Evolutionary conservation across 2,888 invertebrate species (phyloP).

Genomic region (Lithophane leautieri): DNA sequence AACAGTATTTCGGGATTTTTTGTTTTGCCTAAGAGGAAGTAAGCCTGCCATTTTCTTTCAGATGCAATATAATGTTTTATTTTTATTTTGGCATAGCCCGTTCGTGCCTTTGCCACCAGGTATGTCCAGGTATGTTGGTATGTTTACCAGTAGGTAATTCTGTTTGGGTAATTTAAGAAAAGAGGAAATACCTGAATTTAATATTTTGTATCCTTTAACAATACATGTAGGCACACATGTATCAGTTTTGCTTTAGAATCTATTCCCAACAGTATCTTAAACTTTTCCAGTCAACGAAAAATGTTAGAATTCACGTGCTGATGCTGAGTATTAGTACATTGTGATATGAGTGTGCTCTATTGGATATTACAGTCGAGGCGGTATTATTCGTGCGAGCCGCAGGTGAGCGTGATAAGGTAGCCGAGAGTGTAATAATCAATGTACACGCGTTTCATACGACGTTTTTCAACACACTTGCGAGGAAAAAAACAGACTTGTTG

Average conservation of each 20-base stretch:
- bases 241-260: slow-evolving; percentile 42
- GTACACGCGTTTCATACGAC: too few relatives aligned
- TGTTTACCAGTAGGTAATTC: neutral
- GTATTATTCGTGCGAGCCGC: too few relatives aligned
- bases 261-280: slow-evolving; percentile 39
- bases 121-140: too few relatives aligned
- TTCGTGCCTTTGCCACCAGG: too few relatives aligned
- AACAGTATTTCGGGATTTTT: neutral
- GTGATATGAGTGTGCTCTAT: too few relatives aligned
- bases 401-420: too few relatives aligned
- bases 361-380: too few relatives aligned
- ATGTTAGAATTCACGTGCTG: slow-evolving; percentile 46
- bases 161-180: neutral
- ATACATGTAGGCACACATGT: slow-evolving; percentile 14
- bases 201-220: slow-evolving; percentile 11
- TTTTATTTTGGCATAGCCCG: too few relatives aligned
- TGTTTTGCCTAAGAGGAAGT: neutral
- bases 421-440: too few relatives aligned
- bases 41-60: neutral
- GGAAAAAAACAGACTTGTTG: too few relatives aligned
- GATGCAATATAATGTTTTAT: neutral
- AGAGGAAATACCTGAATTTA: neutral
- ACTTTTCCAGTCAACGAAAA: slow-evolving; percentile 44
- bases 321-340: slow-evolving; percentile 21
- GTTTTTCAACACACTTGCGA: too few relatives aligned